A percentile compares a stretch with the other conserved stretches of the same genome.
These are phyloP conservation scores for Microplitis deprimator DNA, from an alignment of 2,888 invertebrate species.

Conservation along the genomic window DNA sequence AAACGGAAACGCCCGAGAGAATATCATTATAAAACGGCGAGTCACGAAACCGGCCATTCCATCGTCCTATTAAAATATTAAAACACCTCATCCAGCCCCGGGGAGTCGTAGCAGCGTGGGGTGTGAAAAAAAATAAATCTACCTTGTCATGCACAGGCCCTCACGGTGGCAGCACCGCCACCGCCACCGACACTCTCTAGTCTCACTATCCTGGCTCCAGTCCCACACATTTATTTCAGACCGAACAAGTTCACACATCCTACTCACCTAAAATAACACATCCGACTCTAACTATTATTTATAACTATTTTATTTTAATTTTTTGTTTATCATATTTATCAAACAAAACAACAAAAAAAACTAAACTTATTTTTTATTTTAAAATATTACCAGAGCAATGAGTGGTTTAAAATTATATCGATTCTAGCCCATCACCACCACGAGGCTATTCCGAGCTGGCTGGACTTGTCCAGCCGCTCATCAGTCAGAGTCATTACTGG, in stretches of 20 bases:
- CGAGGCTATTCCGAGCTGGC: constrained; percentile 69
- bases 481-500: constrained; percentile 78
- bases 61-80: constrained; percentile 71
- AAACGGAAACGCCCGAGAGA: constrained; percentile 56
- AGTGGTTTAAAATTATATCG: constrained; percentile 34
- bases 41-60: constrained; percentile 70
- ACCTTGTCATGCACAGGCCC: constrained; percentile 70
- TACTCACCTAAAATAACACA: constrained; percentile 1
- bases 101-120: constrained; percentile 59
- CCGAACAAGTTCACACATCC: constrained; percentile 30
- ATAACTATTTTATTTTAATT: background rate
- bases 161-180: constrained; percentile 50
- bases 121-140: constrained; percentile 70
- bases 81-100: constrained; percentile 69
- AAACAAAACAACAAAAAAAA: too few species aligned
- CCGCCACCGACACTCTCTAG: constrained; percentile 44
- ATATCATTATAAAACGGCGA: constrained; percentile 71
- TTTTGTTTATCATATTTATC: background rate
- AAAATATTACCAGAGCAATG: background rate
- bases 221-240: constrained; percentile 11
- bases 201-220: constrained; percentile 47
- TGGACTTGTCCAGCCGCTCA: constrained; percentile 73
- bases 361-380: too few species aligned
- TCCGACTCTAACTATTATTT: background rate
- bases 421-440: constrained; percentile 66